A percentile compares a stretch with the other conserved stretches of the same genome.
Evolutionary conservation across 64 coral and sea anemone genomes (phyloP).

Genomic region (Stylophora pistillata): DNA sequence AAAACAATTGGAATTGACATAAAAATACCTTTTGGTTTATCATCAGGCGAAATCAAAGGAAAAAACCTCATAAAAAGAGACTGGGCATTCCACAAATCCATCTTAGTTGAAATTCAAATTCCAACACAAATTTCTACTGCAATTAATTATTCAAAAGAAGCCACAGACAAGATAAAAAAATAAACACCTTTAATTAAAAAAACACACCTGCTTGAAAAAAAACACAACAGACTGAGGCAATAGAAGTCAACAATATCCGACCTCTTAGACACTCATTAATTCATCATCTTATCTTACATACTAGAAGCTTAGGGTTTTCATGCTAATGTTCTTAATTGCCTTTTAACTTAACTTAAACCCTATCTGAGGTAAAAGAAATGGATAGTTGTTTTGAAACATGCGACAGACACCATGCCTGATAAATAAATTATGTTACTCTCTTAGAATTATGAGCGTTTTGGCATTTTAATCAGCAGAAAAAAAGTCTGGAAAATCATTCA

Average conservation of each 20-base stretch:
- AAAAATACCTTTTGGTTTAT: conserved; percentile 41
- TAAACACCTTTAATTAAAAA: conserved; percentile 1
- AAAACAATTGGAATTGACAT: background rate
- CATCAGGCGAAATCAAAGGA: conserved; percentile 19
- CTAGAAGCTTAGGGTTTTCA: background rate
- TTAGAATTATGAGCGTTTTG: background rate
- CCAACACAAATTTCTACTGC: conserved; percentile 12
- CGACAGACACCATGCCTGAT: background rate
- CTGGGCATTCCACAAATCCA: conserved; percentile 39
- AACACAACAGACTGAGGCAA: background rate
- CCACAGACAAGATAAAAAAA: conserved; percentile 18
- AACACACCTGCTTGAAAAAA: background rate
- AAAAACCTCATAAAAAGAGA: conserved; percentile 35
- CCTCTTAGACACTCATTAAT: background rate
- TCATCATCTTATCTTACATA: background rate
- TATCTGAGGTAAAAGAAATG: background rate
- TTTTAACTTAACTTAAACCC: background rate
- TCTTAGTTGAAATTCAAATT: conserved; percentile 30
- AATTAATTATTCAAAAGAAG: conserved; percentile 36
- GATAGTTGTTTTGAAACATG: background rate
- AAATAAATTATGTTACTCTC: background rate
- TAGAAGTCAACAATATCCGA: background rate
- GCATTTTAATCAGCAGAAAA: no score
- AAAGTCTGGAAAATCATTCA: no score
- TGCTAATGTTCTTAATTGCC: background rate